Conservation (phyloP, 1,140 invertebrate genomes). For the Zaprionus camerounensis region DNA sequence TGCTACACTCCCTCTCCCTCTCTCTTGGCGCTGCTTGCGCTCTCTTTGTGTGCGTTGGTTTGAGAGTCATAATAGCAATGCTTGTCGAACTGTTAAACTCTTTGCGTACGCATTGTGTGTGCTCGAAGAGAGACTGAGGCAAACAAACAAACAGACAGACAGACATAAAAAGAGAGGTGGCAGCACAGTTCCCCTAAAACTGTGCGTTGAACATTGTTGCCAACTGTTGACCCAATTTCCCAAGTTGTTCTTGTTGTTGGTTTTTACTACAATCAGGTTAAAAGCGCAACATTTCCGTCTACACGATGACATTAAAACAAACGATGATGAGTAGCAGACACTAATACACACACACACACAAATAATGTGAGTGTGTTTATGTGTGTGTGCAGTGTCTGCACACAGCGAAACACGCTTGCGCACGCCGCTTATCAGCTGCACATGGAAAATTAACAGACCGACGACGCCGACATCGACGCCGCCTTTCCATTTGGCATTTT, state of each 20-base stretch:
- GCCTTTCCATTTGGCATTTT: slow-evolving; percentile 45
- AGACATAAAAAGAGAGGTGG: slow-evolving; percentile 4
- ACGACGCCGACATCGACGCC: slow-evolving; percentile 14
- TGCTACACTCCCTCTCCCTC: slow-evolving; percentile 21
- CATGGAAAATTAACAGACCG: slow-evolving; percentile 48
- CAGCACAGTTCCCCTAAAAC: slow-evolving; percentile 25
- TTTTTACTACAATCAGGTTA: slow-evolving; percentile 27
- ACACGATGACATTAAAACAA: slow-evolving; percentile 28
- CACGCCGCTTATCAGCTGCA: slow-evolving; percentile 51
- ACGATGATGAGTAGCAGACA: slow-evolving; percentile 13
- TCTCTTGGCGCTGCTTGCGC: slow-evolving; percentile 15
- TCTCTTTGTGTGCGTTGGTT: slow-evolving; percentile 11
- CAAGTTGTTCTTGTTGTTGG: not conserved
- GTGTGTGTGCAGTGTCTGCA: not conserved
- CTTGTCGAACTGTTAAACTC: slow-evolving; percentile 37
- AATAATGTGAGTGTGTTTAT: not conserved
- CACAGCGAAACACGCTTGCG: slow-evolving; percentile 10
- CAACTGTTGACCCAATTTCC: slow-evolving; percentile 43
- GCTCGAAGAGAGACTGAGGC: not conserved
- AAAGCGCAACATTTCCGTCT: slow-evolving; percentile 43
- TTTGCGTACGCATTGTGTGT: slow-evolving; percentile 5
- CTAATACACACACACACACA: not conserved
- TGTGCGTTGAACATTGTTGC: slow-evolving; percentile 41
- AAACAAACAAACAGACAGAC: not conserved
- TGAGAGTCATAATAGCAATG: slow-evolving; percentile 8